Conservation (phyloP, 2,888 invertebrate species). For the Acleris cristana region DNA sequence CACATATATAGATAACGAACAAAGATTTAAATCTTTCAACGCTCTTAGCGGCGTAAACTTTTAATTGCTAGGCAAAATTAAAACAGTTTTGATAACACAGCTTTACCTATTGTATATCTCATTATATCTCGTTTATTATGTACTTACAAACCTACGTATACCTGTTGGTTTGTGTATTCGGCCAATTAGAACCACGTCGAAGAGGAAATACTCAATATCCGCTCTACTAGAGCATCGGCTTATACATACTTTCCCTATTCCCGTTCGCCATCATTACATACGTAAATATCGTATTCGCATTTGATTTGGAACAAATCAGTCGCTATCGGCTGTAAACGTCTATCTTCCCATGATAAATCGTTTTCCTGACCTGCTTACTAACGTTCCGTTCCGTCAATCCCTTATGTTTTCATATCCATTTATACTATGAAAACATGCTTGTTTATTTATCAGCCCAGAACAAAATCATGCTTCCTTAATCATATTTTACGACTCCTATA, state of each 20-base stretch:
- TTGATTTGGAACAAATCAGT: conserved; percentile 70
- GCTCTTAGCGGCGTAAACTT: too few species aligned
- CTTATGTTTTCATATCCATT: conserved; percentile 14
- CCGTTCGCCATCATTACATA: conserved; percentile 51
- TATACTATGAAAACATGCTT: not conserved
- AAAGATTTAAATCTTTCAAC: too few species aligned
- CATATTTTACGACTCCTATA: conserved; percentile 27
- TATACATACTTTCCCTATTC: conserved; percentile 25
- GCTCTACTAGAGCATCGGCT: conserved; percentile 3
- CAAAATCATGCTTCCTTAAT: conserved; percentile 10
- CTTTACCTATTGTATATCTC: too few species aligned
- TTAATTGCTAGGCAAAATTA: too few species aligned
- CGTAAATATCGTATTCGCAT: conserved; percentile 67
- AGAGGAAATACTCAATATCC: conserved; percentile 30
- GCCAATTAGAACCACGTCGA: conserved; percentile 22
- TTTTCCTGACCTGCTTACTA: conserved; percentile 63
- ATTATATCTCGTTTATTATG: too few species aligned
- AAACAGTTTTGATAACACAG: too few species aligned
- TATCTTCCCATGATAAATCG: conserved; percentile 66
- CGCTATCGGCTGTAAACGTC: conserved; percentile 64
- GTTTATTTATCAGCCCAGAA: not conserved
- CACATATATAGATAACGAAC: too few species aligned
- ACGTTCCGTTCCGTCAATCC: conserved; percentile 45
- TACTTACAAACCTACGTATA: not conserved
- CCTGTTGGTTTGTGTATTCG: not conserved